A percentile compares a stretch with the other conserved stretches of the same genome.
Evolutionary conservation across 2,113 vertebrate species (phyloP).

Genomic region (Blennius ocellaris): DNA sequence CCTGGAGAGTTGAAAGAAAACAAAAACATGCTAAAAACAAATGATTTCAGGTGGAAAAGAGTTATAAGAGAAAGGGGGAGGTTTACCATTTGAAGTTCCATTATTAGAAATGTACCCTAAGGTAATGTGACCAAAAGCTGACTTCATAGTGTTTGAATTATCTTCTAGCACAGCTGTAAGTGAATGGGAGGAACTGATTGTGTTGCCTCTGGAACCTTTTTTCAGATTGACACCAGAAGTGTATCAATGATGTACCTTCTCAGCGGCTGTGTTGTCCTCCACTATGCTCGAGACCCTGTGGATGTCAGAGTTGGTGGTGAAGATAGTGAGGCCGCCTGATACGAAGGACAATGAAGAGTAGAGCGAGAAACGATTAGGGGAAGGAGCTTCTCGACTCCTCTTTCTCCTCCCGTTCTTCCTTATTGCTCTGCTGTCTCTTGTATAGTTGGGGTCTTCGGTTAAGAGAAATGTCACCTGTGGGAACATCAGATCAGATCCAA

Average conservation of each 20-base stretch:
- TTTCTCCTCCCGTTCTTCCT: slow-evolving; percentile 51
- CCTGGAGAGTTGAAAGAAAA: slow-evolving; percentile 72
- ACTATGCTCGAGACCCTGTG: slow-evolving; percentile 82
- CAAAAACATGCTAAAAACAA: background rate
- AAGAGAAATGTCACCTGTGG: slow-evolving; percentile 88
- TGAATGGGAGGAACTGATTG: no score
- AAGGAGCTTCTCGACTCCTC: slow-evolving; percentile 76
- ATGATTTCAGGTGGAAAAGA: background rate
- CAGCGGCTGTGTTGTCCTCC: slow-evolving; percentile 81
- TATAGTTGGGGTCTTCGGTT: slow-evolving; percentile 84
- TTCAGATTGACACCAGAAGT: no score
- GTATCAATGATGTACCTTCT: slow-evolving; percentile 71
- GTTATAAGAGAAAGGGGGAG: background rate
- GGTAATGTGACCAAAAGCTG: no score
- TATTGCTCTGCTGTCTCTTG: slow-evolving; percentile 28
- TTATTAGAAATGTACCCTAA: no score
- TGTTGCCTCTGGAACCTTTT: no score
- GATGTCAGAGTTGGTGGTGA: slow-evolving; percentile 88
- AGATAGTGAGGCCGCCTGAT: slow-evolving; percentile 88
- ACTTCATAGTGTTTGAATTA: no score
- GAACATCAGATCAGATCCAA: background rate
- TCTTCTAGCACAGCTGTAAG: no score
- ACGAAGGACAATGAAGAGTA: slow-evolving; percentile 84
- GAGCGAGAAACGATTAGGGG: slow-evolving; percentile 84
- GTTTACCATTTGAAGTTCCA: background rate